These are phyloP conservation scores for Nymphicus hollandicus DNA, from an alignment of 2,113 vertebrate genomes.

Conservation along the genomic window DNA sequence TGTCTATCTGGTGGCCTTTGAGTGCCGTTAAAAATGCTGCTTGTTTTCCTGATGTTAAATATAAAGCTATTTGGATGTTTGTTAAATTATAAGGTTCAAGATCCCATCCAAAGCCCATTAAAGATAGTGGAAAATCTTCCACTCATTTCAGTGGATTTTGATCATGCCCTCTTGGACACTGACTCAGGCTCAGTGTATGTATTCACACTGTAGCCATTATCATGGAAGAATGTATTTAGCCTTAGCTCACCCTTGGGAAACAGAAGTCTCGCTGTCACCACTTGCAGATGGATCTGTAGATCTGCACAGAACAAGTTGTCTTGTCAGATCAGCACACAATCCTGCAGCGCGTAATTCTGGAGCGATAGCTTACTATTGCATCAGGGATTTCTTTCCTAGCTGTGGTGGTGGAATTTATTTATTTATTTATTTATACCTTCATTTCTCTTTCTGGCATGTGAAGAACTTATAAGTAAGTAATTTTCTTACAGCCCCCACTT, in stretches of 20 bases:
- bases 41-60: neutral
- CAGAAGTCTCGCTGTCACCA: neutral
- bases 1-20: conserved; percentile 7
- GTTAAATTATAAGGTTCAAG: neutral
- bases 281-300: conserved; percentile 19
- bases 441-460: neutral
- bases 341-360: neutral
- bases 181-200: neutral
- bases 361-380: neutral
- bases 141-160: neutral
- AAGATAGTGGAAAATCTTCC: neutral
- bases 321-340: neutral
- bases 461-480: neutral
- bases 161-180: neutral
- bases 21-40: neutral
- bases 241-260: conserved; percentile 21
- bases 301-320: neutral
- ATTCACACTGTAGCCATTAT: neutral
- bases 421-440: neutral
- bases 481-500: neutral
- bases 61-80: neutral
- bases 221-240: neutral
- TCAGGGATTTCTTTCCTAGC: neutral
- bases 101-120: neutral
- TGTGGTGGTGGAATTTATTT: neutral